Evolutionary conservation across 2,888 invertebrate species (phyloP).

Genomic region (Meiosimyza decipiens): DNA sequence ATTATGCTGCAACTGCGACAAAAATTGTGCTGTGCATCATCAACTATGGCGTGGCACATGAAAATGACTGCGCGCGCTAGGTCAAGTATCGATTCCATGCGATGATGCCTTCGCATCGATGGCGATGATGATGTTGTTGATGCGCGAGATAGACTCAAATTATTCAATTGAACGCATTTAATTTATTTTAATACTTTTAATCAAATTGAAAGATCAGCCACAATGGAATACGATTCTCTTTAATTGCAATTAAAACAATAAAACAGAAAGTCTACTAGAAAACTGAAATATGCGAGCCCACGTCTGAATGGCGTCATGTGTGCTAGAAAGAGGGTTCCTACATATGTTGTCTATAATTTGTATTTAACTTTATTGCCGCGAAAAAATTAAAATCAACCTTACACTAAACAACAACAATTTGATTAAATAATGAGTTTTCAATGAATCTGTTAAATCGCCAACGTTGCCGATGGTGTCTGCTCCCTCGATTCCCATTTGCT

Average conservation of each 20-base stretch:
- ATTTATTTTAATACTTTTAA: slow-evolving; percentile 58
- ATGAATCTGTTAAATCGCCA: neutral
- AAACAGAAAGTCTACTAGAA: neutral
- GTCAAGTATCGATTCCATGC: neutral
- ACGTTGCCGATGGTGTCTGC: neutral
- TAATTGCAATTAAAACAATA: slow-evolving; percentile 14
- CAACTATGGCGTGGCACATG: neutral
- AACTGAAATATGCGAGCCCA: neutral
- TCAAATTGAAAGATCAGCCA: slow-evolving; percentile 62
- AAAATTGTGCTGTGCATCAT: neutral
- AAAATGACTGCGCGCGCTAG: neutral
- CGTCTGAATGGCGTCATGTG: slow-evolving; percentile 19
- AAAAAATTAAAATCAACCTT: neutral
- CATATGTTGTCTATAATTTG: neutral
- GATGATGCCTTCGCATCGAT: slow-evolving; percentile 3
- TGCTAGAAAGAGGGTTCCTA: neutral
- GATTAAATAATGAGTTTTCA: slow-evolving; percentile 33
- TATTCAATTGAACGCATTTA: slow-evolving; percentile 52
- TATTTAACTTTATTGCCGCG: neutral
- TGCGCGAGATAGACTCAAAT: slow-evolving; percentile 36
- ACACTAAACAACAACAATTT: slow-evolving; percentile 15
- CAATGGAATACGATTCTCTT: slow-evolving; percentile 26
- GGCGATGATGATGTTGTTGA: slow-evolving; percentile 12
- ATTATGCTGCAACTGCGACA: slow-evolving; percentile 30
- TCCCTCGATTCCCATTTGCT: neutral